These are phyloP conservation scores for Rhea americana DNA, from an alignment of 2,113 vertebrate species.

Conservation along the genomic window DNA sequence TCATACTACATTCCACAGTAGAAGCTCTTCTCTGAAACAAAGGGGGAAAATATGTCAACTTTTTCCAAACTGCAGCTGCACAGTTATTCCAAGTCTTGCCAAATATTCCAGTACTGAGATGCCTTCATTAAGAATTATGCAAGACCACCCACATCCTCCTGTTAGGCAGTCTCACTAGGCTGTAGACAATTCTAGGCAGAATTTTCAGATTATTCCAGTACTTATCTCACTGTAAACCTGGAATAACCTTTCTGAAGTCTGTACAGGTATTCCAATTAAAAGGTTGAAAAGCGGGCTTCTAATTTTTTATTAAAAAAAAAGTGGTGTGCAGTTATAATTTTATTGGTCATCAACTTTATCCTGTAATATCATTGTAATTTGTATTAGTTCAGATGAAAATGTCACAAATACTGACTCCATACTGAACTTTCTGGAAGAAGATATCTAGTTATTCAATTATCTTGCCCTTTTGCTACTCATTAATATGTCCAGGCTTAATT, in stretches of 20 bases:
- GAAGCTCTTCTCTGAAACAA: background rate
- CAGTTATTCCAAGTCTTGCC: conserved; percentile 36
- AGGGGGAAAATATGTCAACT: conserved; percentile 7
- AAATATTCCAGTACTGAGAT: conserved; percentile 43
- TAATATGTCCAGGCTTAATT: background rate
- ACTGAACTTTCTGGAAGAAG: background rate
- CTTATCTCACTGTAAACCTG: background rate
- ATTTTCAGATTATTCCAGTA: conserved; percentile 22
- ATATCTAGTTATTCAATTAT: conserved; percentile 21
- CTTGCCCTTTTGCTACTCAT: background rate
- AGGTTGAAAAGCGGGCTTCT: background rate
- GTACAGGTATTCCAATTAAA: background rate
- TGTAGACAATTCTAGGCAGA: background rate
- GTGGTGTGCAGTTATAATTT: background rate
- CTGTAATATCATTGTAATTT: background rate
- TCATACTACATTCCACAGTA: background rate
- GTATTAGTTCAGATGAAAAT: background rate
- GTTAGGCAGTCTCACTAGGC: background rate
- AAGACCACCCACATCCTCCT: conserved; percentile 67
- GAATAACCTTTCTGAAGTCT: background rate
- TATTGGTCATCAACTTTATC: background rate
- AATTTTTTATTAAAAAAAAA: background rate
- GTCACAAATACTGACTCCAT: background rate
- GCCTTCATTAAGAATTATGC: conserved; percentile 43
- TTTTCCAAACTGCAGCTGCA: conserved; percentile 39